Evolutionary conservation across 2,797 vertebrate species (phyloP).

Genomic region (Salarias fasciatus): DNA sequence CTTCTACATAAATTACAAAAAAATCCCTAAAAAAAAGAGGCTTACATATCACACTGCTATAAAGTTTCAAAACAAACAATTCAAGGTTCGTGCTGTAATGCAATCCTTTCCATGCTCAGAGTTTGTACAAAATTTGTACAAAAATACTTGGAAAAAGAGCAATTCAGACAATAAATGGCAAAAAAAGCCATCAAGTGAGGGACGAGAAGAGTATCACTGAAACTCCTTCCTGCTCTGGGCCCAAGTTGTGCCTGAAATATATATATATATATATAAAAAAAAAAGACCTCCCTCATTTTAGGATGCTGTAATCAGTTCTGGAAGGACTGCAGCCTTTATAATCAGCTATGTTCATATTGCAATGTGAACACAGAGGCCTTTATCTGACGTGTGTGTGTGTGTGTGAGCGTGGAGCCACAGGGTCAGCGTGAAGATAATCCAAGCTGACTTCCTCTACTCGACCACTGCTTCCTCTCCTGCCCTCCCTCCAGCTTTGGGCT

Average conservation of each 20-base stretch:
- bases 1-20: too few species aligned
- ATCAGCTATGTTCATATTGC: constrained; percentile 20
- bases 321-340: constrained; percentile 15
- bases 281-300: constrained; percentile 3
- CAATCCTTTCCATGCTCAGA: too few species aligned
- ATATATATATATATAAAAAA: too few species aligned
- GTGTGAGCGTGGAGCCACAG: constrained; percentile 18
- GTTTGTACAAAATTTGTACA: too few species aligned
- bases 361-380: constrained; percentile 4
- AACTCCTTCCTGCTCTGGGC: constrained; percentile 4
- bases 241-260: too few species aligned
- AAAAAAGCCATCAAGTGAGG: too few species aligned
- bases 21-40: too few species aligned
- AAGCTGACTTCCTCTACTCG: constrained; percentile 51
- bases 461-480: constrained; percentile 32
- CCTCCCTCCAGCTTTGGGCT: constrained; percentile 19
- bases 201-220: neutral
- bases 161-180: too few species aligned
- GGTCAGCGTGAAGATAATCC: constrained; percentile 55
- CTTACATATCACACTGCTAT: too few species aligned
- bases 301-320: constrained; percentile 27
- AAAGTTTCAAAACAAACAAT: too few species aligned
- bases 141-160: too few species aligned
- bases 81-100: too few species aligned
- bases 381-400: neutral